Evolutionary conservation across 2,888 invertebrate genomes (phyloP).

Genomic region (Microctonus aethiopoides): DNA sequence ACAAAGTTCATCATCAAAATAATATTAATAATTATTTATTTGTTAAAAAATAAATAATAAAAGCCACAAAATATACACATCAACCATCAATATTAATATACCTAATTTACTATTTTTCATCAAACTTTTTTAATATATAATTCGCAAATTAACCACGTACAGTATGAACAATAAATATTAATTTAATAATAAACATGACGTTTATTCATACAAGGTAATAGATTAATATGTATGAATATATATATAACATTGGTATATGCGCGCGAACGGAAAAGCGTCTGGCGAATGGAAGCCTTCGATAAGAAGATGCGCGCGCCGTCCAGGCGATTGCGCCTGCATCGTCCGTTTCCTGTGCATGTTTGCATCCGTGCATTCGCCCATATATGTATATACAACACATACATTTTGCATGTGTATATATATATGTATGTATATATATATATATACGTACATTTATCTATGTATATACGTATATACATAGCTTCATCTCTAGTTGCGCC

Average conservation of each 20-base stretch:
- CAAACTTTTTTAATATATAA: too few species aligned
- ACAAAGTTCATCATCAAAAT: too few species aligned
- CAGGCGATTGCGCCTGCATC: slow-evolving; percentile 31
- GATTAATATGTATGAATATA: background rate
- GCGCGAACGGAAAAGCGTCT: slow-evolving; percentile 21
- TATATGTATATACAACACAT: too few species aligned
- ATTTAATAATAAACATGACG: background rate
- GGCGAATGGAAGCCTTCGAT: slow-evolving; percentile 33
- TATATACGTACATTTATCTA: background rate
- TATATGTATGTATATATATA: slow-evolving; percentile 28
- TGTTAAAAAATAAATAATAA: too few species aligned
- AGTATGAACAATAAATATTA: too few species aligned
- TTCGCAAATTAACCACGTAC: too few species aligned
- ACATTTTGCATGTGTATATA: background rate
- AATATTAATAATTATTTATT: too few species aligned
- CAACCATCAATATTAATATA: too few species aligned
- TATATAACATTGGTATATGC: slow-evolving; percentile 8
- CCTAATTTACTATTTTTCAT: too few species aligned
- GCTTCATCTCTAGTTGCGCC: slow-evolving; percentile 27
- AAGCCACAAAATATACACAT: too few species aligned
- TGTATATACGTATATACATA: slow-evolving; percentile 13
- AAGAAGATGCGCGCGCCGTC: slow-evolving; percentile 35
- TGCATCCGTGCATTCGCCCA: slow-evolving; percentile 27
- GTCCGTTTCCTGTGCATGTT: slow-evolving; percentile 31
- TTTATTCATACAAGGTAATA: background rate